These are phyloP conservation scores for Meta bourneti DNA, from an alignment of 2,888 invertebrate genomes.

Conservation along the genomic window DNA sequence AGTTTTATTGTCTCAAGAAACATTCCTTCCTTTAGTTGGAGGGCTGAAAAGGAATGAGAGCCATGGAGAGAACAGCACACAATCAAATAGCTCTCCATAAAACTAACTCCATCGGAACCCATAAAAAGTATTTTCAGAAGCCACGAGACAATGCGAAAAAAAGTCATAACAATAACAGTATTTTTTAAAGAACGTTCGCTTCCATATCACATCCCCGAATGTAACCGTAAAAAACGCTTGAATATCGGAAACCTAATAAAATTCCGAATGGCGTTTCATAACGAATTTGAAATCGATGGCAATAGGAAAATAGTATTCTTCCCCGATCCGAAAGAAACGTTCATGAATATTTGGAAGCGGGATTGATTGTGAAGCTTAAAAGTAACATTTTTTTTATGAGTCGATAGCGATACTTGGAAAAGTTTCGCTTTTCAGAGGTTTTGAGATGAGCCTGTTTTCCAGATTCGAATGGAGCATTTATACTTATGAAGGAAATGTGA, in stretches of 20 bases:
- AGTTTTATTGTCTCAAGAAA: constrained; percentile 4
- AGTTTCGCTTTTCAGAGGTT: background rate
- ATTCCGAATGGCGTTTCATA: constrained; percentile 53
- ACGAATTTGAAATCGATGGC: constrained; percentile 63
- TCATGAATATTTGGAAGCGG: constrained; percentile 59
- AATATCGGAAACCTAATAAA: constrained; percentile 68
- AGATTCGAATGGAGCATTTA: too few relatives aligned
- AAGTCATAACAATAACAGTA: constrained; percentile 58
- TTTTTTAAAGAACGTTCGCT: constrained; percentile 14
- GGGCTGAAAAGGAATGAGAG: background rate
- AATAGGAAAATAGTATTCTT: constrained; percentile 53
- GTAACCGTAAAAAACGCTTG: constrained; percentile 29
- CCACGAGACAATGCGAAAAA: constrained; percentile 36
- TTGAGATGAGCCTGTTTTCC: too few relatives aligned
- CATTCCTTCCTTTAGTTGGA: background rate
- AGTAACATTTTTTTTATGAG: constrained; percentile 38
- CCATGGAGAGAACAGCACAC: background rate
- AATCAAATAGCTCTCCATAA: constrained; percentile 49
- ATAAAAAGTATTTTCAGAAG: constrained; percentile 58
- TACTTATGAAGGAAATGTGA: too few relatives aligned
- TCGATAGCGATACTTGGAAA: constrained; percentile 29
- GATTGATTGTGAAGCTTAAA: constrained; percentile 28
- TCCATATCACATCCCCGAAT: background rate
- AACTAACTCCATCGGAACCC: constrained; percentile 23
- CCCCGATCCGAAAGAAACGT: background rate